These are phyloP conservation scores for Lepus europaeus DNA, from an alignment of 2,113 vertebrate genomes.

Conservation along the genomic window DNA sequence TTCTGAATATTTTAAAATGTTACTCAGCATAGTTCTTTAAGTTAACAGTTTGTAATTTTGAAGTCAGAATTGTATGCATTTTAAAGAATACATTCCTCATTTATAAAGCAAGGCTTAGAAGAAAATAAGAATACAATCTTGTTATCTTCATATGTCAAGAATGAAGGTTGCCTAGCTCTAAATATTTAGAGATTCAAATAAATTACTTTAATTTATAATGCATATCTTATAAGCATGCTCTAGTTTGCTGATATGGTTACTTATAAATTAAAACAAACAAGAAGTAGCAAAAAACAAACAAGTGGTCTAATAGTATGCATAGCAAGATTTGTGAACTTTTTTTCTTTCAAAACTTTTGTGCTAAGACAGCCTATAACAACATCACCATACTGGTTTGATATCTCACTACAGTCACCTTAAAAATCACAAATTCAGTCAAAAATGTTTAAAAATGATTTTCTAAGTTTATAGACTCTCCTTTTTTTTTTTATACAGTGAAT, in stretches of 20 bases:
- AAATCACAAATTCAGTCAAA: background rate
- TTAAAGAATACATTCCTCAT: conserved; percentile 67
- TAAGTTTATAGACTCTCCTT: background rate
- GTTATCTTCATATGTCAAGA: conserved; percentile 74
- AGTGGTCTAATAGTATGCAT: conserved; percentile 42
- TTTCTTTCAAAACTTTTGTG: conserved; percentile 62
- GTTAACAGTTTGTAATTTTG: conserved; percentile 70
- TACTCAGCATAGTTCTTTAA: conserved; percentile 75
- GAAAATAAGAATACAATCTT: conserved; percentile 72
- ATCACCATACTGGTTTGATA: conserved; percentile 56
- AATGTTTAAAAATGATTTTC: conserved; percentile 9
- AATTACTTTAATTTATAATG: conserved; percentile 77
- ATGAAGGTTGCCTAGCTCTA: conserved; percentile 71
- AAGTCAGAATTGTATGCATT: conserved; percentile 72
- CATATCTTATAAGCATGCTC: conserved; percentile 70
- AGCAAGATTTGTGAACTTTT: conserved; percentile 74
- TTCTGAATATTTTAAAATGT: conserved; percentile 68
- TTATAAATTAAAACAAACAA: conserved; percentile 77
- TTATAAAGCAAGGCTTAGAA: conserved; percentile 60
- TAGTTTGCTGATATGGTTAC: conserved; percentile 64
- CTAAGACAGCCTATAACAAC: conserved; percentile 67
- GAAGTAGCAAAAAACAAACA: conserved; percentile 65
- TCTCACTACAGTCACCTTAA: conserved; percentile 63
- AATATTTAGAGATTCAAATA: conserved; percentile 79
- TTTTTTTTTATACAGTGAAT: background rate